Evolutionary conservation across 2,888 invertebrate species (phyloP).

Genomic region (Drosophila nigritarsus): DNA sequence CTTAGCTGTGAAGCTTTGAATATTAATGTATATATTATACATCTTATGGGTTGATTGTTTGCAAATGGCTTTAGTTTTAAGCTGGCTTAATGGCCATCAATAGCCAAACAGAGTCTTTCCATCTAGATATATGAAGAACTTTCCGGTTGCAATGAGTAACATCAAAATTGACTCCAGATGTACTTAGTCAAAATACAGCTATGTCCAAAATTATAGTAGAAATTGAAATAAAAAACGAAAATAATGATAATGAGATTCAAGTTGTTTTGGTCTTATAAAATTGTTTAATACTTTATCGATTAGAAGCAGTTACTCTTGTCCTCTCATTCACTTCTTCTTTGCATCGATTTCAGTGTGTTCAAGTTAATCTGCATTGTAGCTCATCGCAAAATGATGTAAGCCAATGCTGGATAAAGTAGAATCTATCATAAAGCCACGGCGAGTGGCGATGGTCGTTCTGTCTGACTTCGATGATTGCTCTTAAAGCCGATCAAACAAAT

Average conservation of each 20-base stretch:
- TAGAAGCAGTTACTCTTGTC: background rate
- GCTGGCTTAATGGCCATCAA: background rate
- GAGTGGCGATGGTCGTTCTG: constrained; percentile 6
- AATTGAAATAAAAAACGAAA: background rate
- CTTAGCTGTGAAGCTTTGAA: background rate
- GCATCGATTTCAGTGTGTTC: background rate
- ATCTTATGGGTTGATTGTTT: background rate
- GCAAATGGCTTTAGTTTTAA: background rate
- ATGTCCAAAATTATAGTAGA: background rate
- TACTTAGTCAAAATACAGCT: background rate
- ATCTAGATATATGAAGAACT: background rate
- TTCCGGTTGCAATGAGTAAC: background rate
- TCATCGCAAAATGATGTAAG: background rate
- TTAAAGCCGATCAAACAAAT: constrained; percentile 57
- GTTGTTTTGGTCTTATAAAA: background rate
- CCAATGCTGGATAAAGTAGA: background rate
- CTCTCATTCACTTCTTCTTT: background rate
- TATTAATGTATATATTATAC: background rate
- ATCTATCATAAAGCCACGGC: background rate
- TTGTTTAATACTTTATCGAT: background rate
- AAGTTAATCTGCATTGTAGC: background rate
- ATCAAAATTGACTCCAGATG: background rate
- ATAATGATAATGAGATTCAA: background rate
- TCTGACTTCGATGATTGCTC: constrained; percentile 23
- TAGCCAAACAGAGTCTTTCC: background rate